Evolutionary conservation across 2,113 vertebrate genomes (phyloP), one percentile per base, ranked within the genome.

Genomic region (Progne subis): DNA sequence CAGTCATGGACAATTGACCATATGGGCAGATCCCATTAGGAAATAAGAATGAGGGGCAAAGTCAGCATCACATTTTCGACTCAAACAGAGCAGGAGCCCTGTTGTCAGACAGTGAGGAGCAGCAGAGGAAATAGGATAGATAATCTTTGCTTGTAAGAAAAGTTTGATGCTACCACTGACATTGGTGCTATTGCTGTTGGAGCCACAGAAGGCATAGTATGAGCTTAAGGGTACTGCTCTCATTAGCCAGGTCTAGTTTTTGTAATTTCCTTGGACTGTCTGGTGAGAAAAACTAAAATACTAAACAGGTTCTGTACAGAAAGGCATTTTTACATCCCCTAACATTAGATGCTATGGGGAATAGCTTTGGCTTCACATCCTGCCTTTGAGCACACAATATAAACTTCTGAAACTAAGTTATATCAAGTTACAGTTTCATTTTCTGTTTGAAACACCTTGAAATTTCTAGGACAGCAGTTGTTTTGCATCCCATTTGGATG

Each of bases 351-450:
- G 25, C 44, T 71, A 34, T 21, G 11, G 64, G 52, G 55, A 83
- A 78, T 71, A 70, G 29, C 47, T 88, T 80, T 91, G 43, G 32
- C 59, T 85, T 17, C 53, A n/a, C 43, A 60, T 81, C 60, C 68
- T 26, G 10, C 60, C 39, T 81, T 83, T 90, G 46, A 92, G 49
- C 64, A 57, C 31, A 52, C 39, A 37, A 24, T 85, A 26, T 91
- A 88, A 91, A 88, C 47, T 77, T 86, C 43, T 7, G 3, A 57
- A 86, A 60, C 9, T 3, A 67, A 28, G 47, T 31, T 63, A 10
- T 90, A 90, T 93, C 63, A 80, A 90, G 68, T 95, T 83, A 71
- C 64, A 47, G 18, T 93, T 96, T 86, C 5, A 63, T 94, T 90
- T 92, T 91, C 83, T 92, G 17, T 90, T 84, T 84, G 79, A 82